These are phyloP conservation scores for Ophioninae sp. DNA, from an alignment of 2,888 invertebrate species.

Conservation along the genomic window DNA sequence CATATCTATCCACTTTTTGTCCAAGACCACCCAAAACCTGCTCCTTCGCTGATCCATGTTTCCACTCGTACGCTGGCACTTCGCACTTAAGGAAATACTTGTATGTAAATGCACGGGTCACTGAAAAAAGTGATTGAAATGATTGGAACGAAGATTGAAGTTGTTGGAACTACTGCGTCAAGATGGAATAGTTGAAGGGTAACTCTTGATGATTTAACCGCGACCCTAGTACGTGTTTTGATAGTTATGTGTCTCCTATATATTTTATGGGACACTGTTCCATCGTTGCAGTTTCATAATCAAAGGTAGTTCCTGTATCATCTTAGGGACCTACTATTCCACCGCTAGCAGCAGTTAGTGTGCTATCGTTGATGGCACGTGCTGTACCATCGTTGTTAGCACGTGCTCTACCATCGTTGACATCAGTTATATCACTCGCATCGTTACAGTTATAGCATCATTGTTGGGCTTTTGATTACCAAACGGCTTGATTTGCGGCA, in stretches of 20 bases:
- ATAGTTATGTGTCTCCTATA: background rate
- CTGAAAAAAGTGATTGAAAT: background rate
- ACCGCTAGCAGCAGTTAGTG: too few species aligned
- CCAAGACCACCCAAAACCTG: slow-evolving; percentile 7
- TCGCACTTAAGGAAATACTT: slow-evolving; percentile 2
- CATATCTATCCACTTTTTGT: slow-evolving; percentile 65
- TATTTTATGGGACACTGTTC: background rate
- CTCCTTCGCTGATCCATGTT: background rate
- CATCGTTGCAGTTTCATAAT: background rate
- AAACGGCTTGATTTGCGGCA: background rate
- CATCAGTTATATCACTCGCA: too few species aligned
- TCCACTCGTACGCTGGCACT: background rate
- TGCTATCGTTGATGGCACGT: too few species aligned
- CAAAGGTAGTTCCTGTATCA: background rate
- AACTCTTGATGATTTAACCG: background rate
- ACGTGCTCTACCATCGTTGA: background rate
- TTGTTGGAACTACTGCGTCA: background rate
- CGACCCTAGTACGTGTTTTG: background rate
- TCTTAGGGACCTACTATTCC: background rate
- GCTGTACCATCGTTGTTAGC: too few species aligned
- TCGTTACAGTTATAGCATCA: background rate
- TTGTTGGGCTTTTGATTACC: background rate
- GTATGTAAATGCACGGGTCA: background rate
- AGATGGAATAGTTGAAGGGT: background rate
- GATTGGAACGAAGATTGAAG: background rate